A percentile compares a stretch with the other conserved stretches of the same genome.
phyloP scores from a whole-genome alignment of 2,797 vertebrate species.

The Pelochelys cantorii region DNA sequence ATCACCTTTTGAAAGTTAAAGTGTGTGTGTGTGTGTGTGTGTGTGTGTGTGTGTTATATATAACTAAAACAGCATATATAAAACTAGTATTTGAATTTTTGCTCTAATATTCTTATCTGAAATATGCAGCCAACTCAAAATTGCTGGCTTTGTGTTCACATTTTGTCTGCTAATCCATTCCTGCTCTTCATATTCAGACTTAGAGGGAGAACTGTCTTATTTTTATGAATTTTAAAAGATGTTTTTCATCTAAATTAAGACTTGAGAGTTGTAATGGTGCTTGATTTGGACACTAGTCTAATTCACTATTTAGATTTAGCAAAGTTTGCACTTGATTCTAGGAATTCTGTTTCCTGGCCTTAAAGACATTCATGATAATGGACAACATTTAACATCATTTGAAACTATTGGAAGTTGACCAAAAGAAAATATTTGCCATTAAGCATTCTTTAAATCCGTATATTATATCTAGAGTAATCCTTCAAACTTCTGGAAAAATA shows the following conservation, averaged over 20 bases:
- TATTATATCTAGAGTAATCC: neutral
- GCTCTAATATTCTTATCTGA: neutral
- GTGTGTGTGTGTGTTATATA: no score
- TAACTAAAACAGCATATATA: no score
- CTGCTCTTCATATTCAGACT: neutral
- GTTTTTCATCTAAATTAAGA: neutral
- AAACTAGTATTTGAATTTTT: neutral
- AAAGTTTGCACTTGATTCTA: neutral
- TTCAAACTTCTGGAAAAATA: neutral
- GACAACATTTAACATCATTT: neutral
- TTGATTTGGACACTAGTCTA: neutral
- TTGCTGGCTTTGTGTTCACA: neutral
- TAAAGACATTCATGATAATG: neutral
- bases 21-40: no score
- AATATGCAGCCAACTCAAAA: neutral
- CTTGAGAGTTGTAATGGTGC: neutral
- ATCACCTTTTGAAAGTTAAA: neutral
- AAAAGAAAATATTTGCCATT: rapidly evolving
- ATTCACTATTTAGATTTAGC: neutral
- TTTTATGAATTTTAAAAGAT: neutral
- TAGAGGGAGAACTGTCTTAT: neutral
- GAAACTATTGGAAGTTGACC: neutral
- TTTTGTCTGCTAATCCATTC: neutral
- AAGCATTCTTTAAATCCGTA: neutral
- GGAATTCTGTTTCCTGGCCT: neutral